These are phyloP conservation scores for Okamejei kenojei DNA, from an alignment of 2,797 vertebrate species.

Conservation along the genomic window DNA sequence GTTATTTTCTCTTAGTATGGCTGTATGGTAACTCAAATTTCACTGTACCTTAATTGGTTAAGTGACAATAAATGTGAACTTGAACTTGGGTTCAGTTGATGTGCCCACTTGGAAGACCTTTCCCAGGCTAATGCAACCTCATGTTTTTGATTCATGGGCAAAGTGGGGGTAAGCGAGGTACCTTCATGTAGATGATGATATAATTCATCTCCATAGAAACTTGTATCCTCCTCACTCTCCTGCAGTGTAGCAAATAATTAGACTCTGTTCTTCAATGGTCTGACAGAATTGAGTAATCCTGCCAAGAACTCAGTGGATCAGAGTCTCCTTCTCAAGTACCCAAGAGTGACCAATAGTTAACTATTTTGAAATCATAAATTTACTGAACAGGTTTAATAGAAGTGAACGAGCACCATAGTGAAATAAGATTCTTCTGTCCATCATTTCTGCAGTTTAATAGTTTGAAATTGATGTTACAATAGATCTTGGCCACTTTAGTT, in stretches of 20 bases:
- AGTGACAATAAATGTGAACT: too few relatives aligned
- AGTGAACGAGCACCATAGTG: neutral
- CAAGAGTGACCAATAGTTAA: neutral
- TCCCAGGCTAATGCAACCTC: too few relatives aligned
- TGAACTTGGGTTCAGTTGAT: too few relatives aligned
- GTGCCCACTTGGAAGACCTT: too few relatives aligned
- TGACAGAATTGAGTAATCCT: too few relatives aligned
- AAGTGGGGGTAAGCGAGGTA: too few relatives aligned
- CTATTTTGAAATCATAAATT: neutral
- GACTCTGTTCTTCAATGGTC: neutral
- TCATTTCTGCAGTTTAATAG: neutral
- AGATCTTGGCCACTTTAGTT: neutral
- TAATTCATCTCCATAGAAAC: neutral
- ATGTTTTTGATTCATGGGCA: too few relatives aligned
- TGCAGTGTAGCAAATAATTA: neutral
- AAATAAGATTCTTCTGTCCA: neutral
- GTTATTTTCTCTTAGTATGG: too few relatives aligned
- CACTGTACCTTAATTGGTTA: too few relatives aligned
- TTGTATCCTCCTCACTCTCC: neutral
- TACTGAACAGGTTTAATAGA: neutral
- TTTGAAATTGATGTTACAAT: neutral
- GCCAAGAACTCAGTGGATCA: too few relatives aligned
- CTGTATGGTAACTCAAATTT: too few relatives aligned
- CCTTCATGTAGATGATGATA: neutral
- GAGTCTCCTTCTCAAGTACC: too few relatives aligned